A percentile compares a stretch with the other conserved stretches of the same genome.
phyloP scores from a whole-genome alignment of 2,888 invertebrate species.

The Polyploca ridens region DNA sequence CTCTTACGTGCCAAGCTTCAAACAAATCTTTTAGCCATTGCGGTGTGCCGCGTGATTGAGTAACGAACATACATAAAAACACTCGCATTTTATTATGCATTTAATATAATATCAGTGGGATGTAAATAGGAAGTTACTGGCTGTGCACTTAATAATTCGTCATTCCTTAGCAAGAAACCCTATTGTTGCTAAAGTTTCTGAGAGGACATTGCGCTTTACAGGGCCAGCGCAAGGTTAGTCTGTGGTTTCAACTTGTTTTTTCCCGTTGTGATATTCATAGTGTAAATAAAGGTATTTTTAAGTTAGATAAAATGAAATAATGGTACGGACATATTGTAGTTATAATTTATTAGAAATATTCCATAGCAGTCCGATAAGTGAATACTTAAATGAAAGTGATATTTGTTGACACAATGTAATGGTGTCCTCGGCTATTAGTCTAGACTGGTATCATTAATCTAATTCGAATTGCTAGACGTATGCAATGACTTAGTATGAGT shows the following conservation, averaged over 20 bases:
- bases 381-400: constrained; percentile 53
- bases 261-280: constrained; percentile 33
- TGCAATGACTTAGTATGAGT: constrained; percentile 80
- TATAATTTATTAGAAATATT: constrained; percentile 29
- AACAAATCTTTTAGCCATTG: too few species aligned
- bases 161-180: constrained; percentile 57
- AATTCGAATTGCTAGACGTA: constrained; percentile 74
- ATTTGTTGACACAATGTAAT: constrained; percentile 56
- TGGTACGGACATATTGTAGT: constrained; percentile 25
- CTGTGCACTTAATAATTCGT: constrained; percentile 40
- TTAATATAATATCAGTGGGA: not conserved
- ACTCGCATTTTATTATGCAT: too few species aligned
- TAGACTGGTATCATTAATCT: constrained; percentile 71
- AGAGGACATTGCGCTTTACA: constrained; percentile 56
- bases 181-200: constrained; percentile 57
- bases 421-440: constrained; percentile 59
- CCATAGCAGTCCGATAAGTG: constrained; percentile 28
- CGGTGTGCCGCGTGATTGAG: too few species aligned
- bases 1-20: too few species aligned
- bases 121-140: not conserved
- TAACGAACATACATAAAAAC: too few species aligned
- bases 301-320: constrained; percentile 8
- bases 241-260: constrained; percentile 51
- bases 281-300: not conserved
- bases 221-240: constrained; percentile 52